Evolutionary conservation across 2,113 vertebrate species (phyloP), one percentile per base, ranked within the genome.

Genomic region (Morone saxatilis): DNA sequence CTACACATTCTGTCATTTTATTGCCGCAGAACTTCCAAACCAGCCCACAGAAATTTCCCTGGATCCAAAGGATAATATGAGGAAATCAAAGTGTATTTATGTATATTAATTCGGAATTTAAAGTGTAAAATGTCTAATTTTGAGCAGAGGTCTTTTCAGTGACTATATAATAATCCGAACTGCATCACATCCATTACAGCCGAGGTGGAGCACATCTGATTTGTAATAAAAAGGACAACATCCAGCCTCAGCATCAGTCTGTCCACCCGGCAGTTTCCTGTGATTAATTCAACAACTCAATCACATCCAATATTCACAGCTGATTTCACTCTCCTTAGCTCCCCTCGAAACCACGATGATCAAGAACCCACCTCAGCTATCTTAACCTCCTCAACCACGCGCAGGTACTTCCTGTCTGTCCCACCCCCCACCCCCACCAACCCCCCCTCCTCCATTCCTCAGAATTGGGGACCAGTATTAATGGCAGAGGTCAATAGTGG

Each of bases 261-360:
- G 48, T 74, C 56, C 61, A 22, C n/a, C 40, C 60, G 47, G 63
- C 59, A 60, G 43, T 8, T 85, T 63, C 20, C 80, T 73, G 69
- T 71, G 75, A 70, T 87, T 81, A 86, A 89, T 85, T 86, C 69
- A 84, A 81, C 83, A 82, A 80, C 89, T 86, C 65, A 76, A 57
- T 89, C 86, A 71, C 68, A 79, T 85, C 85, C 63, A 70, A 76
- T 86, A 77, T 86, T 86, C 61, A 47, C 78, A 22, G 25, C 85
- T 83, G 77, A 54, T 73, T 43, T 73, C 50, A 59, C 76, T 57
- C 67, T 40, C 31, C 68, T 14, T 22, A 6, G 10, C 65, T 76
- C 66, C 45, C 63, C 76, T 56, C 9, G 54, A 63, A 79, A 85
- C 53, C 73, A 62, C 51, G 43, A 12, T 9, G 66, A 81, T 78